Evolutionary conservation across 2,113 vertebrate species (phyloP), one percentile per base, ranked within the genome.

Genomic region (Sturnira hondurensis): DNA sequence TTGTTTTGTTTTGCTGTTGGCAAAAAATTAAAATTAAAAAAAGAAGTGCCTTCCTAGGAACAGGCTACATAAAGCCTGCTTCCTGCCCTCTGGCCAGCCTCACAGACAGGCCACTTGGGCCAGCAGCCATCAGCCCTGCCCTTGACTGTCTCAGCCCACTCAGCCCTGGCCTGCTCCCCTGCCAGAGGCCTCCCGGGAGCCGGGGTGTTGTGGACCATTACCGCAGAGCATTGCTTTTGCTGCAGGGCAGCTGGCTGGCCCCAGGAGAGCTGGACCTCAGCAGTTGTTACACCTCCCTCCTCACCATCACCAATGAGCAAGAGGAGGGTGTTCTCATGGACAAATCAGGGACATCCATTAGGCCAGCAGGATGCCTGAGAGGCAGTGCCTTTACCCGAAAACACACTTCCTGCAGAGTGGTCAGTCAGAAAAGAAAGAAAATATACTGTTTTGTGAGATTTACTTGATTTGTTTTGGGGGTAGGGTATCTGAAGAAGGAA

Each of bases 31-130:
- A n/a, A n/a, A n/a, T n/a, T n/a, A n/a, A n/a, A n/a, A n/a, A n/a
- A n/a, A n/a, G n/a, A n/a, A n/a, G n/a, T n/a, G n/a, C 76, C 58
- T 90, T 87, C 61, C 28, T 67, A 50, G 74, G 89, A 67, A 65
- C 1, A 9, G 31, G 33, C 71, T 93, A 31, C 68, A 33, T 17
- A 68, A 86, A 36, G 67, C 82, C 82, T 38, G 31, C 63, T 45
- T 92, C 33, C 70, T 82, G 73, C 92, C 86, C 90, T 93, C 67
- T 85, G 87, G 88, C 58, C 92, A 97, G 86, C 58, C 77, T 96
- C 95, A 96, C 96, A 98, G 95, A 97, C 95, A 96, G 95, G 84
- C 58, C 61, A 77, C 77, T 85, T 77, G 81, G 95, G 84, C 92
- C 78, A 52, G 71, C 90, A 94, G 96, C 96, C 97, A 96, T 87